These are phyloP conservation scores for Drosophila robusta DNA, from an alignment of 2,888 invertebrate species.

Conservation along the genomic window DNA sequence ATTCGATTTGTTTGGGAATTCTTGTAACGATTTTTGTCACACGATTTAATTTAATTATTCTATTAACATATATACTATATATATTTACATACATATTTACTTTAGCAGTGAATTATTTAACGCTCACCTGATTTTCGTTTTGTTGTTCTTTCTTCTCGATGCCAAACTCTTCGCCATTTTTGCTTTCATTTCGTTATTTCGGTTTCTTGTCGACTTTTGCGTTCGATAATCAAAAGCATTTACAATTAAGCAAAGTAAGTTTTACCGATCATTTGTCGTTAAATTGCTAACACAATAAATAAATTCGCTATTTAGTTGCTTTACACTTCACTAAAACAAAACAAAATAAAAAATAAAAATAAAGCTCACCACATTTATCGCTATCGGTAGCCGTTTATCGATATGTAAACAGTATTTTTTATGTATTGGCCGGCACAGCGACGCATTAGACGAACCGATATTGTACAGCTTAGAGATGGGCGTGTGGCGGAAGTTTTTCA, in stretches of 20 bases:
- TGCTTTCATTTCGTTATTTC: slow-evolving; percentile 59
- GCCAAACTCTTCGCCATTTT: slow-evolving; percentile 65
- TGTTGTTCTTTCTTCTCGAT: slow-evolving; percentile 57
- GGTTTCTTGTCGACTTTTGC: slow-evolving; percentile 62
- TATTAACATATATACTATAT: slow-evolving; percentile 6
- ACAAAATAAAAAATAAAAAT: background rate
- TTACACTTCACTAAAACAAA: slow-evolving; percentile 1
- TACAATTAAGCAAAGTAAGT: slow-evolving; percentile 80
- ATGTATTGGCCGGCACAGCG: slow-evolving; percentile 14
- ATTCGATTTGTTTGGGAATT: slow-evolving; percentile 15
- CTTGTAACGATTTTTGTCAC: slow-evolving; percentile 48
- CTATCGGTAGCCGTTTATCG: slow-evolving; percentile 33
- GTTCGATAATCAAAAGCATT: slow-evolving; percentile 65
- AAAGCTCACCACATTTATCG: slow-evolving; percentile 18
- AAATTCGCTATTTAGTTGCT: slow-evolving; percentile 53
- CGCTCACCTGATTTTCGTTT: slow-evolving; percentile 51
- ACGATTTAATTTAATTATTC: background rate
- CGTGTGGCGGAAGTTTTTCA: background rate
- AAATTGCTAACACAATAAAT: slow-evolving; percentile 47
- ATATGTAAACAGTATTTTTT: slow-evolving; percentile 12
- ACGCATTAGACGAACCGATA: slow-evolving; percentile 2
- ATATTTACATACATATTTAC: slow-evolving; percentile 2
- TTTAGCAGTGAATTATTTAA: slow-evolving; percentile 43
- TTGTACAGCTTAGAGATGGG: background rate
- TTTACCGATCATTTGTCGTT: slow-evolving; percentile 50